Percentiles rank a stretch among this genome's conserved stretches.
These are phyloP conservation scores for Odontophorus gujanensis DNA, from an alignment of 2,113 vertebrate species.

Conservation along the genomic window DNA sequence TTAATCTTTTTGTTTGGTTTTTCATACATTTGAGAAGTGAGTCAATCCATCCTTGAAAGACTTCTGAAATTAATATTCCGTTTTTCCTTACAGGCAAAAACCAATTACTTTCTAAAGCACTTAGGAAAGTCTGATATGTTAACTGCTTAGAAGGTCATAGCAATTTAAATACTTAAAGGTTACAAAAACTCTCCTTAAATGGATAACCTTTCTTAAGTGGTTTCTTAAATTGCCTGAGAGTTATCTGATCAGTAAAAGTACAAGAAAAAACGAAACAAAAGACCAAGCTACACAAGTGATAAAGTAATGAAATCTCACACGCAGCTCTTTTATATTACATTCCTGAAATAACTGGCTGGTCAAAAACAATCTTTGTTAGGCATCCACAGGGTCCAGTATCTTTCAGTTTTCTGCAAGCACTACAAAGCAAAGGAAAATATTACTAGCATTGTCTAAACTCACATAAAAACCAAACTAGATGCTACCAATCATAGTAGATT, in stretches of 20 bases:
- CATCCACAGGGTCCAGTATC: neutral
- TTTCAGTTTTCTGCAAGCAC: neutral
- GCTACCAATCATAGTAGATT: neutral
- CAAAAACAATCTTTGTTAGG: neutral
- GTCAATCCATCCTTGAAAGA: neutral
- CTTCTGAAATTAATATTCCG: neutral
- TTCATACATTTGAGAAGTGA: neutral
- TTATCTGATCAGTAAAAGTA: neutral
- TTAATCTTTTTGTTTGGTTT: neutral
- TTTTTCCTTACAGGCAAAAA: neutral
- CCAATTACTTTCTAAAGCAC: neutral
- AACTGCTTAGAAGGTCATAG: neutral
- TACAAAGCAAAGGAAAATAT: neutral
- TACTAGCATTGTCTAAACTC: neutral
- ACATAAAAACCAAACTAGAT: neutral
- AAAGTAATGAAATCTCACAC: neutral
- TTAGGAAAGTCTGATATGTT: neutral
- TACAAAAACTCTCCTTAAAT: neutral
- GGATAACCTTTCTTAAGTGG: neutral
- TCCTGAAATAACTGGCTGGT: neutral
- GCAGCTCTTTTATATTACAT: neutral
- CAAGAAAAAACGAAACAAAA: neutral
- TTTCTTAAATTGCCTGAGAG: slow-evolving; percentile 9
- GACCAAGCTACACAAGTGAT: neutral
- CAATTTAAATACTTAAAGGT: slow-evolving; percentile 32